phyloP scores from a whole-genome alignment of 2,888 invertebrate genomes.

The Itoplectis maculator region DNA sequence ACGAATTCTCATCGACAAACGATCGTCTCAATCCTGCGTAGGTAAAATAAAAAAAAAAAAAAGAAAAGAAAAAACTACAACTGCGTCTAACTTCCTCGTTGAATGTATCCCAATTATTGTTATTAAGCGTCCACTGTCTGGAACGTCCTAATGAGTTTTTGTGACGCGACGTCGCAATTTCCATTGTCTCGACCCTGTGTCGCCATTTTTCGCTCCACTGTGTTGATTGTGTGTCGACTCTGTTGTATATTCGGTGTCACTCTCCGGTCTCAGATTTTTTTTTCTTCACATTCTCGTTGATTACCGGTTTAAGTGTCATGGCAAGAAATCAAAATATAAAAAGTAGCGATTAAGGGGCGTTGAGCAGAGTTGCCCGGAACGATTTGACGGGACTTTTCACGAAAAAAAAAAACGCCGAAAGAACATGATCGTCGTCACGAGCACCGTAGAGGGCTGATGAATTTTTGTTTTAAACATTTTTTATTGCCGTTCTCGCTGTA shows the following conservation, averaged over 20 bases:
- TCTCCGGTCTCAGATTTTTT: background rate
- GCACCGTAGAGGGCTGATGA: slow-evolving; percentile 77
- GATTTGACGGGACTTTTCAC: slow-evolving; percentile 34
- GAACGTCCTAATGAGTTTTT: slow-evolving; percentile 84
- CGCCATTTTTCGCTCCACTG: slow-evolving; percentile 41
- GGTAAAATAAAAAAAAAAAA: background rate
- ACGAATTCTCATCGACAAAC: slow-evolving; percentile 28
- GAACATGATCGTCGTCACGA: slow-evolving; percentile 12
- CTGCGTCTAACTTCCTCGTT: slow-evolving; percentile 45
- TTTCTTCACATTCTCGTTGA: slow-evolving; percentile 8
- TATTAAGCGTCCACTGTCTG: slow-evolving; percentile 80
- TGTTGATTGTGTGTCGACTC: slow-evolving; percentile 42
- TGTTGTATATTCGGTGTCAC: slow-evolving; percentile 14
- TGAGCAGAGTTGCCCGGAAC: slow-evolving; percentile 17
- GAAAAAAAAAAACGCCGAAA: slow-evolving; percentile 49
- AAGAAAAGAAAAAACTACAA: slow-evolving; percentile 44
- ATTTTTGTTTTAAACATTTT: slow-evolving; percentile 52
- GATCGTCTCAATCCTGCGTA: slow-evolving; percentile 7
- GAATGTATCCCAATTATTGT: slow-evolving; percentile 44
- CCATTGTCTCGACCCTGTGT: slow-evolving; percentile 45
- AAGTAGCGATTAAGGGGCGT: slow-evolving; percentile 58
- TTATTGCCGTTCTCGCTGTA: slow-evolving; percentile 79
- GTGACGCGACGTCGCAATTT: slow-evolving; percentile 33
- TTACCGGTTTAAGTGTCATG: slow-evolving; percentile 38
- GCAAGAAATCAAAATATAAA: slow-evolving; percentile 1